phyloP scores from a whole-genome alignment of 2,797 vertebrate genomes.

The Pseudomugil gertrudae region DNA sequence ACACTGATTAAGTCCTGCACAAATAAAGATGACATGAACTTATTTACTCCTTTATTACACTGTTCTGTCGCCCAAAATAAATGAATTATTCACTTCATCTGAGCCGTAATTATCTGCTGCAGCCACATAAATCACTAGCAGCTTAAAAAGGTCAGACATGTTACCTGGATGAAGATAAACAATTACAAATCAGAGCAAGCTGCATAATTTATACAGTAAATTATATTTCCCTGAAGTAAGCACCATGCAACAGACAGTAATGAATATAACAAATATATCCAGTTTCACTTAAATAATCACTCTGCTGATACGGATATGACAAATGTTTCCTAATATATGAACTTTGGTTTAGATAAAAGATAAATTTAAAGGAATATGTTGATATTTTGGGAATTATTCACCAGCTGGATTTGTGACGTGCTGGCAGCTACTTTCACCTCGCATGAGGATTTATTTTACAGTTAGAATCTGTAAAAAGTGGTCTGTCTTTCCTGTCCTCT shows the following conservation, averaged over 20 bases:
- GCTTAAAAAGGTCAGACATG: slow-evolving; percentile 44
- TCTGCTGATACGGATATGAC: too few relatives aligned
- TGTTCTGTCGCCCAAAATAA: slow-evolving; percentile 22
- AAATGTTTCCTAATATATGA: too few relatives aligned
- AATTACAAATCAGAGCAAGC: slow-evolving; percentile 23
- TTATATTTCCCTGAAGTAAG: slow-evolving; percentile 9
- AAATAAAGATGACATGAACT: slow-evolving; percentile 18
- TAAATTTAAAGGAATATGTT: too few relatives aligned
- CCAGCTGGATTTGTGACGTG: too few relatives aligned
- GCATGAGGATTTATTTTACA: too few relatives aligned
- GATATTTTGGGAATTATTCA: too few relatives aligned
- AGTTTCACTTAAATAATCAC: too few relatives aligned
- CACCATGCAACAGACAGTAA: background rate
- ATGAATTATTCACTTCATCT: slow-evolving; percentile 41
- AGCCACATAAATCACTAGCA: slow-evolving; percentile 37
- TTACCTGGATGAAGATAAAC: slow-evolving; percentile 31
- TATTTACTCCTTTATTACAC: slow-evolving; percentile 14
- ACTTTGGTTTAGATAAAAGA: too few relatives aligned
- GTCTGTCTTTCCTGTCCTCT: too few relatives aligned
- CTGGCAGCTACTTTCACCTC: too few relatives aligned
- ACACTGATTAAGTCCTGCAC: slow-evolving; percentile 19
- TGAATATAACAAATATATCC: background rate
- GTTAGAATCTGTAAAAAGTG: too few relatives aligned
- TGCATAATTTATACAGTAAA: slow-evolving; percentile 12
- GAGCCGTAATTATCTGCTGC: slow-evolving; percentile 34